Evolutionary conservation across 1,140 invertebrate species (phyloP), one percentile per base, ranked within the genome.

Genomic region (Solenopsis fugax): DNA sequence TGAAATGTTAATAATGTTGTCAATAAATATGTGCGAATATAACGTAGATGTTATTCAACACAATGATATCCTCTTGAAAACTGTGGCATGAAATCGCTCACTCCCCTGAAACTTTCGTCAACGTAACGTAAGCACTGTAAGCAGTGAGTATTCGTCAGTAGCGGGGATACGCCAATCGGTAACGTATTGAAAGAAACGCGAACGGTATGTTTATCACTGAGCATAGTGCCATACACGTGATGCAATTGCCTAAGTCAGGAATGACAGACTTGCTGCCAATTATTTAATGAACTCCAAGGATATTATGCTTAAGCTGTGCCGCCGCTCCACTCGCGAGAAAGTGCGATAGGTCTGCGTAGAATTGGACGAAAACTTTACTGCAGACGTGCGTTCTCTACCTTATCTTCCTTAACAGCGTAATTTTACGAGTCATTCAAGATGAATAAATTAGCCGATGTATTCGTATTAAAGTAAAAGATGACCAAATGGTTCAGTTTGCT

Each of bases 201-300:
- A 56, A 56, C 13, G 48, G 4, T 86, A 69, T 86, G 69, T 89
- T 86, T 86, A 82, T 18, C n/a, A 12, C 16, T 29, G n/a, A 64
- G 16, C 69, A 37, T 7, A 80, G 52, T 67, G 75, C 12, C 24
- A 24, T 54, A 48, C 54, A n/a, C 71, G 60, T 62, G 72, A 73
- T 34, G 21, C 60, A 24, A 78, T 80, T 89, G 65, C 77, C 60
- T 24, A 89, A 89, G 81, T 69, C 54, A 21, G 69, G 64, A 85
- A 56, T 3, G 10, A 45, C 45, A 84, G 58, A 84, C 67, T 48
- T 34, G 34, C 58, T 77, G 78, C 24, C 85, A 89, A 81, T 69
- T 89, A 52, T 62, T 77, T 21, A 37, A 62, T n/a, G 54, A 29
- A 34, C 18, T 85, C 84, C 73, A 87, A 85, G 65, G 62, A 81